Base-by-base conservation (phyloP, 2,797 vertebrate genomes). In the Chelmon rostratus region DNA sequence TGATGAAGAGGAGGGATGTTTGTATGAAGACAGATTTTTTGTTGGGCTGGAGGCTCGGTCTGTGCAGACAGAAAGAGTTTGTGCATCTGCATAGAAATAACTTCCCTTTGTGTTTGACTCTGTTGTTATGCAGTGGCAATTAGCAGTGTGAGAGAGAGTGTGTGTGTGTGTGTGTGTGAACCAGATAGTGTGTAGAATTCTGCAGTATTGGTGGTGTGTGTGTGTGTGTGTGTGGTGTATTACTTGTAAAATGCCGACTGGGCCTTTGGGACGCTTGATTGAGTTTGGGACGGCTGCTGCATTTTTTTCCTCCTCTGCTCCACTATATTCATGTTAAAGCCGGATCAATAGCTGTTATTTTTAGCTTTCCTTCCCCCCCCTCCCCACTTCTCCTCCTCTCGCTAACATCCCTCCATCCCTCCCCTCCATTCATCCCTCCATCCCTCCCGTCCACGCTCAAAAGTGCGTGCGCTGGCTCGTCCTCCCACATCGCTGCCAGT, bases 291-390 rank as follows among this genome's bases (percentile, higher is more conserved):
- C 0, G 1, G 21, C 40, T 28, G 67, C 46, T 38, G 77, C 49
- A 23, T 6, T 54, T 58, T 70, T 53, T 47, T 3, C 6, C 23
- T 40, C 35, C 21, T 49, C 12, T 18, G 31, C 65, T 67, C 42
- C 38, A 35, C 63, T 67, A 25, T 69, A 50, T 80, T 87, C 35
- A 75, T 42, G 56, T 78, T 85, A 57, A 68, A 74, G 63, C 79
- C 46, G 6, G 61, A 91, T 92, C 74, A 46, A 86, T 85, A 59
- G 11, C 38, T 47, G 53, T 46, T 90, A 79, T 84, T 82, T 90
- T 86, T 84, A 86, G 68, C 42, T 50, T 37, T 5, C 21, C 47
- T 46, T 8, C 18, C 52, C 40, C 7, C 12, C 23, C n/a, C 37
- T 21, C 5, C 12, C 37, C 21, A 16, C 3, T 19, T 28, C 16